Evolutionary conservation across 1,140 invertebrate species (phyloP), one percentile per base, ranked within the genome.

Genomic region (Gonatopus flavifemur): DNA sequence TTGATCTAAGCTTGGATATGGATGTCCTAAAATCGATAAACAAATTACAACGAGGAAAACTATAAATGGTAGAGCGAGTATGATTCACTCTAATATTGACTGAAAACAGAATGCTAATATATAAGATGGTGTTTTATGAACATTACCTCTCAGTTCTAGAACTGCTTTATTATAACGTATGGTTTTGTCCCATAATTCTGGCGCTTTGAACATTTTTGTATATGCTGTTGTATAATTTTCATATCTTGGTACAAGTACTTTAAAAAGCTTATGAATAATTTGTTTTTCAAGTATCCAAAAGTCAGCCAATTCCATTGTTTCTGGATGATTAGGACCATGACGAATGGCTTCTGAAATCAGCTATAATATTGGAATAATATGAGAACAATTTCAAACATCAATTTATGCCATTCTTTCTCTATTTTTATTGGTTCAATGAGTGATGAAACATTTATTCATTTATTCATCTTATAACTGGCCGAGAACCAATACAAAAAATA

Each of bases 281-380:
- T 94, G 88, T 66, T 96, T 96, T 59, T 96, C 93, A 41, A 86
- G 59, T 30, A 97, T 72, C 91, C 92, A 97, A 74, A 84, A 96
- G 69, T 91, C 84, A 15, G 93, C 93, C 69, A 89, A 77, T 59
- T 94, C 89, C 93, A 97, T 96, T 7, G 91, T 96, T 45, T 84
- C 81, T 67, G 83, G 83, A 63, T 96, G 86, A 24, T 81, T 81
- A 67, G 94, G 90, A 9, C 94, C 94, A 85, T 94, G 78, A 9
- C 86, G 82, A 25, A 95, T 86, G 13, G 93, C 93, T 76, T 94
- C 89, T 3, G 88, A 88, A 69, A 97, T 94, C 16, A 97, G 78
- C 92, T 94, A 69, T n/a, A 84, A 72, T n/a, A n/a, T n/a, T n/a
- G 62, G 45, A 47, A 44, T 28, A 13, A 1, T 21, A 1, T 38